Evolutionary conservation across 1,140 invertebrate genomes (phyloP).

Genomic region (Drosophila trapezifrons): DNA sequence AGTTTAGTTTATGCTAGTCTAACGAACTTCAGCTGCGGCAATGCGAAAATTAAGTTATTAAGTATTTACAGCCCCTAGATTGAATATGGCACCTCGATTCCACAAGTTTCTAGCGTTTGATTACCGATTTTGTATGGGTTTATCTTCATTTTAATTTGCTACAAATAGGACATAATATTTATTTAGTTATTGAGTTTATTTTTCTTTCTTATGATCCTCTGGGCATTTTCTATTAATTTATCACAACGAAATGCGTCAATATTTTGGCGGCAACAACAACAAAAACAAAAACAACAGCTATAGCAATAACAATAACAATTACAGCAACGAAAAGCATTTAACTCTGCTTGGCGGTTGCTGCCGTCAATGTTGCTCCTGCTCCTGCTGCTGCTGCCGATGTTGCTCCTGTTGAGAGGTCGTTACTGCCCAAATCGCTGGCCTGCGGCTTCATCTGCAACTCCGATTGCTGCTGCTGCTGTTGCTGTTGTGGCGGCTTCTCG

Average conservation of each 20-base stretch:
- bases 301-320: constrained; percentile 40
- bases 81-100: constrained; percentile 61
- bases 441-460: constrained; percentile 61
- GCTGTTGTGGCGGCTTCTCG: constrained; percentile 62
- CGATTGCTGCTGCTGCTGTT: constrained; percentile 48
- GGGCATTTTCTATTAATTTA: constrained; percentile 67
- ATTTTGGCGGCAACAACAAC: constrained; percentile 65
- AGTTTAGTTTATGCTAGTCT: constrained; percentile 71
- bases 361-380: constrained; percentile 30
- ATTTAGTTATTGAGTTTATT: constrained; percentile 28
- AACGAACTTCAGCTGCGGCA: constrained; percentile 52
- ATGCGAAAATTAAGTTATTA: constrained; percentile 42
- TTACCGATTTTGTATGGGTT: constrained; percentile 40
- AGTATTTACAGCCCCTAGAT: constrained; percentile 59
- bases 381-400: constrained; percentile 32
- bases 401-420: constrained; percentile 39
- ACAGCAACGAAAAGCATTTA: constrained; percentile 44
- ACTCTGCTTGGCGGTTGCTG: constrained; percentile 60
- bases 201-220: constrained; percentile 36
- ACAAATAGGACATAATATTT: constrained; percentile 55
- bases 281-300: constrained; percentile 39
- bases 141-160: constrained; percentile 43
- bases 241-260: constrained; percentile 80
- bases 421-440: constrained; percentile 50
- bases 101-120: constrained; percentile 69